These are phyloP conservation scores for Microchirus variegatus DNA, from an alignment of 2,797 vertebrate genomes.

Conservation along the genomic window DNA sequence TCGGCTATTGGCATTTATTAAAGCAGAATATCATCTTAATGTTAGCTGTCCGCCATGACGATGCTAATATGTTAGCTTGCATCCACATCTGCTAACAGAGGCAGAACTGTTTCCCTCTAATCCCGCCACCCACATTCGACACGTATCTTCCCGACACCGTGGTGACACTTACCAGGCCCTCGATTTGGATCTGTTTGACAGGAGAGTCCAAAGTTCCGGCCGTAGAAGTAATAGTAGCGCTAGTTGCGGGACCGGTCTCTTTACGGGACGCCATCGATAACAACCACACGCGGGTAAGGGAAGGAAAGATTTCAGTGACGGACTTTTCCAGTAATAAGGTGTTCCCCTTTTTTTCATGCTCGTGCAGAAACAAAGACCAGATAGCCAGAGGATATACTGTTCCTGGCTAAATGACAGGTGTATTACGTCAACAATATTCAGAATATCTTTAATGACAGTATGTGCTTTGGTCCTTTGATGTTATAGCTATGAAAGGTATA, in stretches of 20 bases:
- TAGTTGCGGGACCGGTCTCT: slow-evolving; percentile 40
- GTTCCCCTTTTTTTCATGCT: slow-evolving; percentile 1
- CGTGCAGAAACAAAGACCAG: slow-evolving; percentile 39
- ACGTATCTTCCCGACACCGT: fast-evolving
- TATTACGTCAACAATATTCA: neutral
- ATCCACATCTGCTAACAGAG: neutral
- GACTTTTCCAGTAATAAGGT: slow-evolving; percentile 46
- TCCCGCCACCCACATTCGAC: fast-evolving
- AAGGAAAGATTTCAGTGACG: slow-evolving; percentile 18
- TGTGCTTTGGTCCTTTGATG: no score
- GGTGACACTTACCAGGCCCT: slow-evolving; percentile 73
- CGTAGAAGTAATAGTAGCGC: slow-evolving; percentile 40
- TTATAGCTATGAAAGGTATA: no score
- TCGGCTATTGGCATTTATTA: fast-evolving
- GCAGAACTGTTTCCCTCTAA: neutral
- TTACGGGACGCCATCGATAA: slow-evolving; percentile 64
- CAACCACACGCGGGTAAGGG: slow-evolving; percentile 61
- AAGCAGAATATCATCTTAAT: neutral
- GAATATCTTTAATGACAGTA: no score
- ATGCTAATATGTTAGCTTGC: slow-evolving; percentile 48
- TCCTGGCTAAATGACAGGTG: neutral
- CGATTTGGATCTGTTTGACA: slow-evolving; percentile 80
- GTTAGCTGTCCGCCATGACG: slow-evolving; percentile 54
- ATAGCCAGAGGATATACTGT: no score
- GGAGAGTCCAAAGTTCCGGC: slow-evolving; percentile 72